Percentiles rank a stretch among this genome's conserved stretches.
Evolutionary conservation across 2,113 vertebrate species (phyloP).

Genomic region (human): GRCh38 chr1:4630501-4631000

Average conservation of each 20-base stretch:
- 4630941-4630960: neutral
- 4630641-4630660: neutral
- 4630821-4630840: neutral
- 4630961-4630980: neutral
- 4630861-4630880: no score
- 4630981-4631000: no score
- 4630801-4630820: fast-evolving
- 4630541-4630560: neutral
- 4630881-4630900: no score
- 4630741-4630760: neutral
- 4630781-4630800: neutral
- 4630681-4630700: neutral
- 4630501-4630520: neutral
- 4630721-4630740: no score
- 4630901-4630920: fast-evolving
- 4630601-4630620: neutral
- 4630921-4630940: fast-evolving
- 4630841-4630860: neutral
- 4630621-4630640: neutral
- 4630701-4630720: fast-evolving
- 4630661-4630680: neutral
- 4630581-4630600: neutral
- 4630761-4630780: neutral
- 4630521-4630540: neutral
- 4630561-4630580: neutral